Percentiles rank a stretch among this genome's conserved stretches.
Conservation (phyloP, 2,888 invertebrate species). For the Notodonta dromedarius region DNA sequence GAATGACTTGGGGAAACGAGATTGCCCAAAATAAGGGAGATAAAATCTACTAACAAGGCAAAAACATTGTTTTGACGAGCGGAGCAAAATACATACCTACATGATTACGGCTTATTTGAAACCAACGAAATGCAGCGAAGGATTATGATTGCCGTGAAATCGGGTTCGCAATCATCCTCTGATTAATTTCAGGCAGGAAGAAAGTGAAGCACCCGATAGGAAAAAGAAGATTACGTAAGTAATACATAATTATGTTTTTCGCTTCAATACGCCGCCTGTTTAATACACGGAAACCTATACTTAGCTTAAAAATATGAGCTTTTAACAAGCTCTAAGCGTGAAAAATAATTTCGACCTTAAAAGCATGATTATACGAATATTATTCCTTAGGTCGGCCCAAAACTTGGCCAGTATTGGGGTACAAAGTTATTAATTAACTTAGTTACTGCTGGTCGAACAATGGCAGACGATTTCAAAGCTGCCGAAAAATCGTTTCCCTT, state of each 20-base stretch:
- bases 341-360: slow-evolving; percentile 44
- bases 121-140: slow-evolving; percentile 12
- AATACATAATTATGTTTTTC: slow-evolving; percentile 44
- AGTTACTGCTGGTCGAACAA: background rate
- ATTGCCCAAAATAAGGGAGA: slow-evolving; percentile 42
- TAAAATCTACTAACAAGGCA: slow-evolving; percentile 26
- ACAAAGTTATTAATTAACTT: slow-evolving; percentile 14
- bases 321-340: slow-evolving; percentile 60
- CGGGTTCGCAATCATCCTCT: slow-evolving; percentile 28
- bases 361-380: slow-evolving; percentile 29
- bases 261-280: slow-evolving; percentile 29
- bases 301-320: slow-evolving; percentile 63
- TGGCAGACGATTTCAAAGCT: background rate
- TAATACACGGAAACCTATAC: slow-evolving; percentile 58
- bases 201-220: slow-evolving; percentile 32
- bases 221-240: slow-evolving; percentile 42
- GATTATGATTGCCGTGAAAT: slow-evolving; percentile 28
- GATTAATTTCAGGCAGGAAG: slow-evolving; percentile 45
- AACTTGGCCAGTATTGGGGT: slow-evolving; percentile 30
- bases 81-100: slow-evolving; percentile 14
- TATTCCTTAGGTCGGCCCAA: slow-evolving; percentile 30
- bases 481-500: background rate
- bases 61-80: slow-evolving; percentile 8
- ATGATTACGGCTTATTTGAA: slow-evolving; percentile 17
- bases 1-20: slow-evolving; percentile 43